Evolutionary conservation across 2,888 invertebrate species (phyloP), one percentile per base, ranked within the genome.

Genomic region (Laspeyria flexula): DNA sequence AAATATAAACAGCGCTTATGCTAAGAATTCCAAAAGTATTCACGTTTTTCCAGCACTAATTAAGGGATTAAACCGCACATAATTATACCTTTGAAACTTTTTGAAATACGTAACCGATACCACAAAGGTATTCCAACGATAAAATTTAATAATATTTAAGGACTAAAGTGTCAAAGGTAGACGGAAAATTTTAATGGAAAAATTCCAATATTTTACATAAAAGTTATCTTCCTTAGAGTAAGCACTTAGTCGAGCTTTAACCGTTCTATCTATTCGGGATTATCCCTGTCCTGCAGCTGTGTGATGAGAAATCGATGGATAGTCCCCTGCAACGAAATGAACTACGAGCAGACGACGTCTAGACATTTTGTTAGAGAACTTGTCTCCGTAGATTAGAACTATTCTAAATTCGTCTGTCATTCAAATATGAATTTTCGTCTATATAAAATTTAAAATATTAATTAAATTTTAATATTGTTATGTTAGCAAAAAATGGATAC

Each of bases 251-350:
- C 37, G 45, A 59, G 62, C 58, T 60, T 41, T 44, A 53, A 46
- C 16, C 18, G 41, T 55, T 52, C 45, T 56, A 55, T 64, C 60
- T 56, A 53, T 60, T 39, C 23, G 39, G 60, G 62, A 64, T 65
- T 55, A 67, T 73, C 58, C 46, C 49, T 47, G 50, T 55, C 60
- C 50, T 59, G 57, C 51, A 60, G 48, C 40, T 55, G 57, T 63
- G 59, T 63, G 59, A 59, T 57, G 63, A 64, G 54, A 64, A 57
- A 67, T 73, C 58, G 58, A 64, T 73, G 51, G 48, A 56, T 38
- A 51, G n/a, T 15, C 46, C 43, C 41, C 50, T 58, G 47, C 45
- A 55, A 39, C 31, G 30, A 53, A 53, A 59, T 66, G 51, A 62
- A 53, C 34, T 40, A 56, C 15, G 40, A 37, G 46, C 4, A 51